phyloP scores from a whole-genome alignment of 2,888 invertebrate genomes.

The Drosophila bunnanda region DNA sequence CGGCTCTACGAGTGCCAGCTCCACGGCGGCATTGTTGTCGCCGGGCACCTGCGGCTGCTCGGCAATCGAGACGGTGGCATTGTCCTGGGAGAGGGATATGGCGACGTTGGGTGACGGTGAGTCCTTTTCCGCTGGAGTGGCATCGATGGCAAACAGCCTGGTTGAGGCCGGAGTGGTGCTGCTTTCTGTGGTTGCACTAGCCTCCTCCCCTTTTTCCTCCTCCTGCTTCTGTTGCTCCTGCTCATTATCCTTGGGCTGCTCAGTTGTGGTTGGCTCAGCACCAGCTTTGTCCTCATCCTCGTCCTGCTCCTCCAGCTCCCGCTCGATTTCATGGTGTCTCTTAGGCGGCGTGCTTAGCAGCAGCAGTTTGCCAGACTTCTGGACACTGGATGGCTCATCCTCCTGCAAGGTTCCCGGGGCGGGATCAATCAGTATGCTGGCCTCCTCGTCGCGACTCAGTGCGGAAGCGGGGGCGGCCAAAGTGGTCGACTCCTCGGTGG shows the following conservation, averaged over 20 bases:
- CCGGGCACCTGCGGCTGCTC: constrained; percentile 61
- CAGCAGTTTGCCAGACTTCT: constrained; percentile 71
- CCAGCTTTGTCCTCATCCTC: constrained; percentile 57
- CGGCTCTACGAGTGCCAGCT: constrained; percentile 64
- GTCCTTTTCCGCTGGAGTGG: constrained; percentile 53
- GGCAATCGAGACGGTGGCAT: constrained; percentile 61
- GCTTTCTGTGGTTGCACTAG: constrained; percentile 42
- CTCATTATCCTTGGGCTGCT: constrained; percentile 32
- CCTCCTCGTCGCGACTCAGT: constrained; percentile 65
- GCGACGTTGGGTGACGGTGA: constrained; percentile 53
- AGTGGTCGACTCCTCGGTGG: constrained; percentile 43
- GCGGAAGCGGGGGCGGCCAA: constrained; percentile 8
- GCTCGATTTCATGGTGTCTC: constrained; percentile 67
- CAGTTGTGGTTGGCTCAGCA: constrained; percentile 45
- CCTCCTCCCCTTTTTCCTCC: constrained; percentile 23
- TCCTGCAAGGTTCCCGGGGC: constrained; percentile 52
- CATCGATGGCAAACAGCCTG: constrained; percentile 69
- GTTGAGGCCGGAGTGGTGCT: constrained; percentile 52
- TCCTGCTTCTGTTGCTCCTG: constrained; percentile 10
- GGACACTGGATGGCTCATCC: constrained; percentile 14
- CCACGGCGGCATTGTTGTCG: constrained; percentile 65
- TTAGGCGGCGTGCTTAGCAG: constrained; percentile 77
- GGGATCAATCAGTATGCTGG: constrained; percentile 66
- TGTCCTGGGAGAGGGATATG: constrained; percentile 57
- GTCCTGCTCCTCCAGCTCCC: constrained; percentile 74